Evolutionary conservation across 1,140 invertebrate genomes (phyloP), one percentile per base, ranked within the genome.

Genomic region (Halictus rubicundus): DNA sequence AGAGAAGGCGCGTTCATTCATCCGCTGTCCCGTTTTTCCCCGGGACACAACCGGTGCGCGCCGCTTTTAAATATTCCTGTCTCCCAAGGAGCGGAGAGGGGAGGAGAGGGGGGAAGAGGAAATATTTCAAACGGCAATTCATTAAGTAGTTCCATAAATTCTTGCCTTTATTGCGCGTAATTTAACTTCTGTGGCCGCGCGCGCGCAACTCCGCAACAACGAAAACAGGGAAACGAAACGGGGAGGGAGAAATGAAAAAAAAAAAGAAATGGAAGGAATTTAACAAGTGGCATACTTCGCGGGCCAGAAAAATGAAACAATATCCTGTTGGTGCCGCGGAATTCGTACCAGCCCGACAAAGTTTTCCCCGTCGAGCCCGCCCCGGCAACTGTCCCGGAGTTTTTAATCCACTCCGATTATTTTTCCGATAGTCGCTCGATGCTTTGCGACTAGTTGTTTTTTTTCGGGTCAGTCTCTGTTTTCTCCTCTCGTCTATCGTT

Each of bases 71-170:
- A 16, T 27, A 46, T 57, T 49, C 46, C 25, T 1, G 1, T 0
- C 19, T 10, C 27, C 21, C 6, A 7, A 27, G 19, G 49, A 16
- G n/a, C 9, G 4, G 16, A n/a, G n/a, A n/a, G n/a, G n/a, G n/a
- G n/a, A n/a, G n/a, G n/a, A n/a, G n/a, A n/a, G n/a, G n/a, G n/a
- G 0, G 39, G 10, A 10, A 8, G 9, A 32, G 32, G 46, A 6
- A 52, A 65, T 39, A 68, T 76, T 76, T 21, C 23, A 32, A 64
- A 46, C n/a, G 23, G 54, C 32, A 60, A 77, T 52, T 69, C 39
- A 69, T 77, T 37, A 69, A 69, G 65, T 14, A 69, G 66, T 25
- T 16, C 39, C 74, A 69, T 77, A 68, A 77, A 61, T 68, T 60
- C 57, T 39, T 68, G 8, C 54, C 66, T 27, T 69, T 61, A 61